Evolutionary conservation across 2,888 invertebrate genomes (phyloP).

Genomic region (Luffia ferchaultella): DNA sequence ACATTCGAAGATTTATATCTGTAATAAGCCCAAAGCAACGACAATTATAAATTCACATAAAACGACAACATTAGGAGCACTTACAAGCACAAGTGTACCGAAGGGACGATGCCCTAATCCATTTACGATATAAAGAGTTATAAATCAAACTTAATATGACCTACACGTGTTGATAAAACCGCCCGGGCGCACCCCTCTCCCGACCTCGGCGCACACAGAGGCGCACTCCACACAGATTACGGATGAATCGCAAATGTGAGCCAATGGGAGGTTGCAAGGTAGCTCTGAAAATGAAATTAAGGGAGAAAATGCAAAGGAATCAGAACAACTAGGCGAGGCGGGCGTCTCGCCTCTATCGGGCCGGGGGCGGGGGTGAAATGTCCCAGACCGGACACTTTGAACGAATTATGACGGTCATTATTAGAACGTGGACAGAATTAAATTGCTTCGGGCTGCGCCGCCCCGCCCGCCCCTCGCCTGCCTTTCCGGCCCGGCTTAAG

Average conservation of each 20-base stretch:
- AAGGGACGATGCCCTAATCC: slow-evolving; percentile 52
- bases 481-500: slow-evolving; percentile 47
- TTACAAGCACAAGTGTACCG: slow-evolving; percentile 26
- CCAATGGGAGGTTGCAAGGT: slow-evolving; percentile 39
- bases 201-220: not conserved
- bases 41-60: slow-evolving; percentile 46
- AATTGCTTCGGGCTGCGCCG: slow-evolving; percentile 56
- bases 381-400: slow-evolving; percentile 69
- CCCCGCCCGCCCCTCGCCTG: slow-evolving; percentile 20
- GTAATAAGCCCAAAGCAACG: slow-evolving; percentile 19
- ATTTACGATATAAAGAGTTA: slow-evolving; percentile 64
- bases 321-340: slow-evolving; percentile 17
- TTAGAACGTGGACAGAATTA: slow-evolving; percentile 71
- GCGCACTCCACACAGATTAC: slow-evolving; percentile 6
- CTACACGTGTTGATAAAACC: slow-evolving; percentile 59
- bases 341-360: slow-evolving; percentile 20
- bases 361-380: slow-evolving; percentile 43
- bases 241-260: slow-evolving; percentile 31
- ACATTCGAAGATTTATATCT: slow-evolving; percentile 15
- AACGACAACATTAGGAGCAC: slow-evolving; percentile 30
- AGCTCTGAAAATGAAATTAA: slow-evolving; percentile 63
- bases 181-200: slow-evolving; percentile 3
- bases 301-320: slow-evolving; percentile 62
- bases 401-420: slow-evolving; percentile 71
- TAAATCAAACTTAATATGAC: slow-evolving; percentile 65